Percentiles rank a stretch among this genome's conserved stretches.
phyloP scores from a whole-genome alignment of 2,797 vertebrate species.

The Gallinago nigripennis region DNA sequence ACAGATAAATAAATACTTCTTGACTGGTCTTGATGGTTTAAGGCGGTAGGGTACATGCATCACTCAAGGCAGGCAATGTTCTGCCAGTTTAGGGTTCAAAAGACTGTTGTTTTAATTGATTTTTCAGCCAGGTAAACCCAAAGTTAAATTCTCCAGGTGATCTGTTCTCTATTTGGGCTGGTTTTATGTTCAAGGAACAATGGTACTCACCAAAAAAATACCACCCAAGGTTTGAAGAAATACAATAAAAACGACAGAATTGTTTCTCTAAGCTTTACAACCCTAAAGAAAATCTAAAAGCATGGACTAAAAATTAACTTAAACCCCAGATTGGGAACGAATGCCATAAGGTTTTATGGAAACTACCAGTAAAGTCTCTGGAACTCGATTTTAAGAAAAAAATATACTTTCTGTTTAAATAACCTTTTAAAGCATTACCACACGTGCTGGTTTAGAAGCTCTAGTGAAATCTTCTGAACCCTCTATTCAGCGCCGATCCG shows the following conservation, averaged over 20 bases:
- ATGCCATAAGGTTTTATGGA: rapidly evolving
- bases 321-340: background rate
- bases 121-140: background rate
- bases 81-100: background rate
- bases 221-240: background rate
- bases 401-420: background rate
- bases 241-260: background rate
- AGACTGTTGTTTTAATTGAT: background rate
- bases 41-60: background rate
- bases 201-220: background rate
- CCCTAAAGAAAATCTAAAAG: background rate
- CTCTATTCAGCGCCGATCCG: background rate
- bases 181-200: background rate
- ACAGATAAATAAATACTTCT: background rate
- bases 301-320: background rate
- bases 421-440: background rate
- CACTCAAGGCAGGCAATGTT: background rate
- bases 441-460: background rate
- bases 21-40: background rate
- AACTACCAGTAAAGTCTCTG: background rate
- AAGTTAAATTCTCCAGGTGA: background rate
- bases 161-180: background rate
- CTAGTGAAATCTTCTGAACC: background rate
- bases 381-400: background rate
- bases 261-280: background rate